Percentiles rank a stretch among this genome's conserved stretches.
Conservation (phyloP, 2,797 vertebrate genomes). For the Trichosurus vulpecula region DNA sequence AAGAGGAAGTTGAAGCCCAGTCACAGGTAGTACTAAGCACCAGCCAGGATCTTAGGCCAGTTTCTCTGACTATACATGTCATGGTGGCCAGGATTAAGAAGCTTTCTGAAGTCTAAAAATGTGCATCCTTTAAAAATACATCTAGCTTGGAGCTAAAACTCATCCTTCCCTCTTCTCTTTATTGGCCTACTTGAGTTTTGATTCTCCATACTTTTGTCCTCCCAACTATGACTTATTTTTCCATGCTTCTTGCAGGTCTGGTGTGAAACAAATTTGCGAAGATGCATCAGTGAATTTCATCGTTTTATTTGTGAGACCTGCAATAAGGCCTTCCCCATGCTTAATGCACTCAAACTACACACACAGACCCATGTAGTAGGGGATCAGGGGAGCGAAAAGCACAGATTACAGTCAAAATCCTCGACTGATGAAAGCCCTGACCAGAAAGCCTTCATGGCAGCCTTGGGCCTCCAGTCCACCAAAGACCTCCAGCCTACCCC, state of each 20-base stretch:
- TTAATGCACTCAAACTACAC: conserved; percentile 92
- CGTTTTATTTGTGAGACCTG: conserved; percentile 94
- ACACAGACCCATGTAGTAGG: conserved; percentile 81
- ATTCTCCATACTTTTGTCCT: neutral
- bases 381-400: conserved; percentile 79
- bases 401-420: conserved; percentile 70
- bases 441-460: conserved; percentile 91
- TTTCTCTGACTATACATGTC: neutral
- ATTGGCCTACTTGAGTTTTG: too few relatives aligned
- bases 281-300: conserved; percentile 96
- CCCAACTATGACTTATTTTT: conserved; percentile 45
- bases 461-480: conserved; percentile 91
- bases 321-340: conserved; percentile 97
- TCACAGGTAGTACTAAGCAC: neutral
- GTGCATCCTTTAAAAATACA: neutral
- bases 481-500: conserved; percentile 87
- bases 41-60: neutral
- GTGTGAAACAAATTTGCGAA: conserved; percentile 96
- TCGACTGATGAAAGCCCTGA: conserved; percentile 70
- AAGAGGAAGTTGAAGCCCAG: neutral
- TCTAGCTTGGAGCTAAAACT: neutral
- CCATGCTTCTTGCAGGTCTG: conserved; percentile 88
- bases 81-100: neutral
- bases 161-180: too few relatives aligned
- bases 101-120: neutral